These are phyloP conservation scores for Melitaea athalia DNA, from an alignment of 2,888 invertebrate species.

Conservation along the genomic window DNA sequence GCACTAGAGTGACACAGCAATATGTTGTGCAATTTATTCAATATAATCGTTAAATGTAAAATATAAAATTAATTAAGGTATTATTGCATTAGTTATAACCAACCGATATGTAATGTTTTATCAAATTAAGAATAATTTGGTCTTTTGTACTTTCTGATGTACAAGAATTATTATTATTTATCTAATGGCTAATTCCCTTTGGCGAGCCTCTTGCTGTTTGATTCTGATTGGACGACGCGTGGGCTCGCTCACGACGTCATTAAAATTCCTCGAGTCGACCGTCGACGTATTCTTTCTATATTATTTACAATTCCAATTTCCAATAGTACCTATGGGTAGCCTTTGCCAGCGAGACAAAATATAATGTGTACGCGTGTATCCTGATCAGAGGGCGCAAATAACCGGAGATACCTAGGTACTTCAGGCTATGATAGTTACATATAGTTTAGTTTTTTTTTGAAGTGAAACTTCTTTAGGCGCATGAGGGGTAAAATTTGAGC, in stretches of 20 bases:
- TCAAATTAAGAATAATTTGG: slow-evolving; percentile 6
- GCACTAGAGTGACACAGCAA: slow-evolving; percentile 43
- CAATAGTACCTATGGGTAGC: slow-evolving; percentile 50
- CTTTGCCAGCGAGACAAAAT: slow-evolving; percentile 41
- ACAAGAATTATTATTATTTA: slow-evolving; percentile 46
- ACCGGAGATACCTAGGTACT: too few species aligned
- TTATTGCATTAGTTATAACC: neutral
- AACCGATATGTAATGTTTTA: neutral
- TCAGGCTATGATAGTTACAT: too few species aligned
- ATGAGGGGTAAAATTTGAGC: too few species aligned
- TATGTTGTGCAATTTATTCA: slow-evolving; percentile 37
- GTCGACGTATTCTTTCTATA: slow-evolving; percentile 68
- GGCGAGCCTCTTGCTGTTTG: slow-evolving; percentile 82
- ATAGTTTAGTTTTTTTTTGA: too few species aligned
- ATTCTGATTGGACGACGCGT: slow-evolving; percentile 76
- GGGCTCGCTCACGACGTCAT: slow-evolving; percentile 81
- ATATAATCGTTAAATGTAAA: slow-evolving; percentile 25
- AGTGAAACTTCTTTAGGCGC: too few species aligned
- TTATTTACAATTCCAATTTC: slow-evolving; percentile 67
- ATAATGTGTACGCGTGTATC: slow-evolving; percentile 25
- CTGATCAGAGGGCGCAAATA: slow-evolving; percentile 24
- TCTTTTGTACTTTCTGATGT: slow-evolving; percentile 11
- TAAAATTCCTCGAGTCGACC: slow-evolving; percentile 65
- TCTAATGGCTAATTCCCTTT: slow-evolving; percentile 62
- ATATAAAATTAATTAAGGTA: slow-evolving; percentile 18